Conservation (phyloP, 2,797 vertebrate species). For the Ptychadena robeensis region DNA sequence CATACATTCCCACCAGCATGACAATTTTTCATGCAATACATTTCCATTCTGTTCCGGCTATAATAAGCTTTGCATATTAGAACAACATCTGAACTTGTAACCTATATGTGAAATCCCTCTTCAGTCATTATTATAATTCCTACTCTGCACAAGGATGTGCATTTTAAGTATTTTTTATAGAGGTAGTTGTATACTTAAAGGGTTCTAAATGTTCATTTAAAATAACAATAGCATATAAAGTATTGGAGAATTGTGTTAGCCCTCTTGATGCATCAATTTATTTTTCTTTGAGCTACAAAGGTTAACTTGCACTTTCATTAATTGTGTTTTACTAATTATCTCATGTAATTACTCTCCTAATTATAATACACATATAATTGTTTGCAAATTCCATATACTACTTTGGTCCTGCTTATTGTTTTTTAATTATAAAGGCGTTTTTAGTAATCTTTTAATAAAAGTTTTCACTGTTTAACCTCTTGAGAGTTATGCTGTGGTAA, state of each 20-base stretch:
- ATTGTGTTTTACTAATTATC: no score
- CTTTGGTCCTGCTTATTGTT: no score
- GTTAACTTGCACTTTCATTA: no score
- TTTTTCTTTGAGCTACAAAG: no score
- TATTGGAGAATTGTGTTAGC: background rate
- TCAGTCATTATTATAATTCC: background rate
- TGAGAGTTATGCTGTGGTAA: no score
- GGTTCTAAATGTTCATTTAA: background rate
- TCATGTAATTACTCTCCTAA: no score
- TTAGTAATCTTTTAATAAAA: no score
- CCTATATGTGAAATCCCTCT: background rate
- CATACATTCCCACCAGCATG: slow-evolving; percentile 23
- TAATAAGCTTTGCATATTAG: background rate
- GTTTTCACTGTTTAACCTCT: no score
- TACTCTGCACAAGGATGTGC: background rate
- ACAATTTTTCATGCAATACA: slow-evolving; percentile 28
- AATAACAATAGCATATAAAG: background rate
- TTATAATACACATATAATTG: no score
- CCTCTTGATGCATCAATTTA: no score
- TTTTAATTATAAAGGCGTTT: no score
- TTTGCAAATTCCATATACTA: no score
- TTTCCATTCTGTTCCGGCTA: slow-evolving; percentile 6
- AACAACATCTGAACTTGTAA: slow-evolving; percentile 23
- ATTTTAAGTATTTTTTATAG: background rate
- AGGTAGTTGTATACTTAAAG: background rate